Percentiles rank a stretch among this genome's conserved stretches.
Evolutionary conservation across 2,113 vertebrate genomes (phyloP).

Genomic region (Crocuta crocuta): DNA sequence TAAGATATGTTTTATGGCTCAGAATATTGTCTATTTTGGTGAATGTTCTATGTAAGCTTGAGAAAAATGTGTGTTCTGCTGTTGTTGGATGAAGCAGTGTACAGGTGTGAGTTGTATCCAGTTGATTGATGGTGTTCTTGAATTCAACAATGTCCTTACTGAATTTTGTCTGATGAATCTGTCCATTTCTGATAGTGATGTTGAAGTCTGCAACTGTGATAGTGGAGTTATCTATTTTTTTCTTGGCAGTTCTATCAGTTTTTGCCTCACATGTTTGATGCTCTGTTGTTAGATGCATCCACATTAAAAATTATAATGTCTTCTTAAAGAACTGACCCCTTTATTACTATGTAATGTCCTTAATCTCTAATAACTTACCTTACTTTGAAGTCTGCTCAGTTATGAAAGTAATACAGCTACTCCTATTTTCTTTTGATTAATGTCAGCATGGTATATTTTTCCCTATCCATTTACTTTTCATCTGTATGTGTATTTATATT

Average conservation of each 20-base stretch:
- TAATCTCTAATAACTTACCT: not conserved
- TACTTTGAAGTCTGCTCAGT: not conserved
- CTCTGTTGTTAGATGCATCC: not conserved
- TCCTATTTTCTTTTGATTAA: not conserved
- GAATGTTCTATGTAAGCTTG: not conserved
- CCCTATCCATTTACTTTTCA: not conserved
- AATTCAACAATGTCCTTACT: not conserved
- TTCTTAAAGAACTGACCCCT: not conserved
- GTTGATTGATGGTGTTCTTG: not conserved
- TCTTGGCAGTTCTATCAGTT: not conserved
- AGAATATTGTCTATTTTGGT: not conserved
- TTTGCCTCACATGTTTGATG: not conserved
- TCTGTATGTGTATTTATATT: not conserved
- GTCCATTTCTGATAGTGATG: not conserved
- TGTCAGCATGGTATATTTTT: not conserved
- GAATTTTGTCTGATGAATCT: not conserved
- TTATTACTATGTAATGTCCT: not conserved
- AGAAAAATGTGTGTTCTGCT: not conserved
- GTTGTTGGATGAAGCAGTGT: not conserved
- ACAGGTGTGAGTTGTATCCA: not conserved
- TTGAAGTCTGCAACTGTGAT: not conserved
- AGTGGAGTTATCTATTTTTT: not conserved
- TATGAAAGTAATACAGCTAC: not conserved
- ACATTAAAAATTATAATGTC: not conserved
- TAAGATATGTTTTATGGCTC: not conserved